phyloP scores from a whole-genome alignment of 1,140 invertebrate genomes.

The Lerema accius region DNA sequence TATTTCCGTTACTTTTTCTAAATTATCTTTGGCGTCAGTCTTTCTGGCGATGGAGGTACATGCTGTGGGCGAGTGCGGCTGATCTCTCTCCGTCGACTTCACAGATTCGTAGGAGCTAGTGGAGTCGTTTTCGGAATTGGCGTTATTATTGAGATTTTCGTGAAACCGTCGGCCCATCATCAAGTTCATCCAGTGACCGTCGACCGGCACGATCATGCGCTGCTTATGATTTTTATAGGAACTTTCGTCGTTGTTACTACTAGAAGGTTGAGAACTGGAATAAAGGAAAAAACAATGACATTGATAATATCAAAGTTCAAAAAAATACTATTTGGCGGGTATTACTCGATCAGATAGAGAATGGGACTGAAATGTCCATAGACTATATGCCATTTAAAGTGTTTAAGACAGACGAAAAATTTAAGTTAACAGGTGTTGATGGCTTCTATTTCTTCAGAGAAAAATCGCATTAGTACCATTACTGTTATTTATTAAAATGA shows the following conservation, averaged over 20 bases:
- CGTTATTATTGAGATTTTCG: constrained; percentile 78
- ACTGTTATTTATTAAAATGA: too few species aligned
- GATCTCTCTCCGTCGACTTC: constrained; percentile 64
- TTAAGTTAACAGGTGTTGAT: too few species aligned
- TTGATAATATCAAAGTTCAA: too few species aligned
- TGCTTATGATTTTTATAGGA: constrained; percentile 75
- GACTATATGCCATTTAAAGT: too few species aligned
- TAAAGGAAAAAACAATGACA: too few species aligned
- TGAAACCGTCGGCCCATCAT: constrained; percentile 85
- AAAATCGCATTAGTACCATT: too few species aligned
- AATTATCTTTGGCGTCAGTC: constrained; percentile 74
- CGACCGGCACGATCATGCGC: constrained; percentile 78
- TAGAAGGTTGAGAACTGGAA: constrained; percentile 75
- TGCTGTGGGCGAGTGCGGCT: constrained; percentile 54
- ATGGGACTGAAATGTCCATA: too few species aligned
- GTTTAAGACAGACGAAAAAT: too few species aligned
- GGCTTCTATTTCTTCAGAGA: too few species aligned
- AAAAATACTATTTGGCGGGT: too few species aligned
- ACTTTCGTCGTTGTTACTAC: constrained; percentile 77
- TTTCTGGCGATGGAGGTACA: constrained; percentile 62
- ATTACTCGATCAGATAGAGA: too few species aligned
- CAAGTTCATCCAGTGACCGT: constrained; percentile 83
- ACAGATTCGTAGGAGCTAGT: constrained; percentile 75
- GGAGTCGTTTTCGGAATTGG: constrained; percentile 82
- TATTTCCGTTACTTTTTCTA: constrained; percentile 59